Evolutionary conservation across 2,888 invertebrate genomes (phyloP).

Genomic region (Drosophila algonquin): DNA sequence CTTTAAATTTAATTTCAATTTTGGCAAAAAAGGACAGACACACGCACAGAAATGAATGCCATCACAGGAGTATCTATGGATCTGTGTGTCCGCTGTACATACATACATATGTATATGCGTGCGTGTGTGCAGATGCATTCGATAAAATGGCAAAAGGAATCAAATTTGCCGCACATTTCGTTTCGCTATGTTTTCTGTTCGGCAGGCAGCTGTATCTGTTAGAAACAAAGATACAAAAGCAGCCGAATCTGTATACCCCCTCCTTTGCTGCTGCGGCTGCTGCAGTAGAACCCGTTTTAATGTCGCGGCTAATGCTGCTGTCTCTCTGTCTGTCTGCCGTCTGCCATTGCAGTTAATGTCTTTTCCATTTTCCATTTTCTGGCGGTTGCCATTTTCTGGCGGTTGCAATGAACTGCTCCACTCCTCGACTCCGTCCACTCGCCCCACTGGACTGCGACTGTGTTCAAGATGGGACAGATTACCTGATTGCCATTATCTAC

Average conservation of each 20-base stretch:
- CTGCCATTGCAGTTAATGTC: slow-evolving; percentile 48
- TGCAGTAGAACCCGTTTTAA: slow-evolving; percentile 24
- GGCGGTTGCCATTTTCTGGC: neutral
- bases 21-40: slow-evolving; percentile 22
- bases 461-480: slow-evolving; percentile 30
- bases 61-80: neutral
- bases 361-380: slow-evolving; percentile 49
- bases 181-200: slow-evolving; percentile 3
- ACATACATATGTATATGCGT: neutral
- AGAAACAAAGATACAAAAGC: slow-evolving; percentile 8
- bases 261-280: no score
- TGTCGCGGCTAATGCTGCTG: slow-evolving; percentile 31
- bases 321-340: neutral
- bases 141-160: slow-evolving; percentile 14
- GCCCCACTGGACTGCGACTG: neutral
- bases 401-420: neutral
- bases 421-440: no score
- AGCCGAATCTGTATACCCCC: neutral
- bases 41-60: slow-evolving; percentile 8
- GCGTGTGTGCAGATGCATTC: slow-evolving; percentile 22
- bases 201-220: slow-evolving; percentile 20
- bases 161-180: slow-evolving; percentile 25
- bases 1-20: slow-evolving; percentile 26
- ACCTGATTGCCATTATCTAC: slow-evolving; percentile 18
- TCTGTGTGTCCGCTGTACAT: neutral